Conservation (phyloP, 2,113 vertebrate species). For the Cairina moschata region DNA sequence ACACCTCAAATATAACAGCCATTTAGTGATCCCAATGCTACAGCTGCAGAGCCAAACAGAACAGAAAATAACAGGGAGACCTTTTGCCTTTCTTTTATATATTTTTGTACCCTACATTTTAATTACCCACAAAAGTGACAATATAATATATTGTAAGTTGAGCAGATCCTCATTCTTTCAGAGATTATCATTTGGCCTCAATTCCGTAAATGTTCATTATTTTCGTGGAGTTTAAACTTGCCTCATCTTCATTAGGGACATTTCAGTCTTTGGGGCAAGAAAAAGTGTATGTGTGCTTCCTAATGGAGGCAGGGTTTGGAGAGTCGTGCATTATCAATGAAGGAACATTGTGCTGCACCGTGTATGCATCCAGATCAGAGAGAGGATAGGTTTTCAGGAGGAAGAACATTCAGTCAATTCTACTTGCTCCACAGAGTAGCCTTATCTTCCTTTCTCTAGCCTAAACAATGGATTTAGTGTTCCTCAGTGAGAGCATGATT, state of each 20-base stretch:
- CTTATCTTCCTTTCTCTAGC: background rate
- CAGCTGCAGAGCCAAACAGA: background rate
- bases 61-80: background rate
- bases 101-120: background rate
- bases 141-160: background rate
- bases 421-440: background rate
- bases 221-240: background rate
- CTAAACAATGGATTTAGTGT: constrained; percentile 1
- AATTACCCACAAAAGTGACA: background rate
- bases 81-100: background rate
- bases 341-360: background rate
- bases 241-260: background rate
- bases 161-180: background rate
- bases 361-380: fast-evolving
- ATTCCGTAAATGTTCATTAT: fast-evolving
- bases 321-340: background rate
- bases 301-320: background rate
- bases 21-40: background rate
- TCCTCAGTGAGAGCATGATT: background rate
- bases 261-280: background rate
- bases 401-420: background rate
- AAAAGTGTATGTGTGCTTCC: background rate
- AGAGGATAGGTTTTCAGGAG: background rate
- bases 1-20: background rate
- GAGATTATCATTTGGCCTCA: background rate